phyloP scores from a whole-genome alignment of 2,888 invertebrate species.

The Pasiphila rectangulata region DNA sequence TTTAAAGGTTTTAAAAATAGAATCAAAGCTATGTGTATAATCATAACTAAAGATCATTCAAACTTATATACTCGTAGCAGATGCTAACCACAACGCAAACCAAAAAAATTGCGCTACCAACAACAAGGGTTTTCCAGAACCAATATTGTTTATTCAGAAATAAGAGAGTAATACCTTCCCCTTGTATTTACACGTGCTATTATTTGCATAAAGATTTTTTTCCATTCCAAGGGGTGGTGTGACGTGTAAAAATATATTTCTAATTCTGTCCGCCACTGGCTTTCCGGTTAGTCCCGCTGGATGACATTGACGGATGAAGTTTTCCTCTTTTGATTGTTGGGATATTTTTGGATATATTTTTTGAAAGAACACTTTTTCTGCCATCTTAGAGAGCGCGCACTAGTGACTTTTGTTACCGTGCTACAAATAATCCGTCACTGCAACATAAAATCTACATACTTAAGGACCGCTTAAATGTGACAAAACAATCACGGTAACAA shows the following conservation, averaged over 20 bases:
- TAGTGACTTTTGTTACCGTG: too few species aligned
- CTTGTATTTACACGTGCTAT: conserved; percentile 75
- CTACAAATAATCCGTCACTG: too few species aligned
- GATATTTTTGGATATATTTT: conserved; percentile 26
- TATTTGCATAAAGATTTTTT: conserved; percentile 79
- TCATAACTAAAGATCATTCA: too few species aligned
- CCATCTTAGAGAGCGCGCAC: too few species aligned
- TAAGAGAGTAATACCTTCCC: conserved; percentile 44
- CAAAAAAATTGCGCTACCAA: not conserved
- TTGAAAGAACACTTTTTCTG: not conserved
- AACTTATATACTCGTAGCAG: too few species aligned
- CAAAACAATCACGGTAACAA: too few species aligned
- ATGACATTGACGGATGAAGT: conserved; percentile 71
- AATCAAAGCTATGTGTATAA: too few species aligned
- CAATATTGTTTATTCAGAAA: conserved; percentile 22
- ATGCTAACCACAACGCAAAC: too few species aligned
- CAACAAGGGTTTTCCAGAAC: not conserved
- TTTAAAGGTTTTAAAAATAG: too few species aligned
- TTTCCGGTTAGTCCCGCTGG: conserved; percentile 61
- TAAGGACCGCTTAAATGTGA: too few species aligned
- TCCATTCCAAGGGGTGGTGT: conserved; percentile 54
- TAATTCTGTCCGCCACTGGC: conserved; percentile 69
- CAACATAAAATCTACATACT: too few species aligned
- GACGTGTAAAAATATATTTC: conserved; percentile 77
- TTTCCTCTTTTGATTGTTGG: conserved; percentile 65